phyloP scores from a whole-genome alignment of 2,888 invertebrate species.

The Alloplasta piceator region DNA sequence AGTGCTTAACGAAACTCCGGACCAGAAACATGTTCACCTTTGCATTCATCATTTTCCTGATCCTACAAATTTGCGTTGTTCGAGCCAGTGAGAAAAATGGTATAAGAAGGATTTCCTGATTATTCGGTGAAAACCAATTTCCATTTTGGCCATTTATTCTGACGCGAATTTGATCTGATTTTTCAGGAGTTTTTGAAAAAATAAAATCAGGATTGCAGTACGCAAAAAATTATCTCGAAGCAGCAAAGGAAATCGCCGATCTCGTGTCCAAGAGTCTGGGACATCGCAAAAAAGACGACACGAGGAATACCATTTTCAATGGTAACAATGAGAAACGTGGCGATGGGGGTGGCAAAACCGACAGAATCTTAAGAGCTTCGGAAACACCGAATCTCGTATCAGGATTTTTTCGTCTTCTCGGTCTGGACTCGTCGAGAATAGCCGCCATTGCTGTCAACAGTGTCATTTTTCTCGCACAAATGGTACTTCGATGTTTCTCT shows the following conservation, averaged over 20 bases:
- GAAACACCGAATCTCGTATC: constrained; percentile 79
- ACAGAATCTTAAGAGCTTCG: constrained; percentile 53
- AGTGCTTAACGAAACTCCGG: constrained; percentile 58
- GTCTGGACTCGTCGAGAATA: constrained; percentile 90
- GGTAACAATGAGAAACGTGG: constrained; percentile 72
- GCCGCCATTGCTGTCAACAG: constrained; percentile 93
- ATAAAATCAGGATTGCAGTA: constrained; percentile 84
- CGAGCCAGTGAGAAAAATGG: constrained; percentile 68
- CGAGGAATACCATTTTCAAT: no score
- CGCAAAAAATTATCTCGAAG: constrained; percentile 84
- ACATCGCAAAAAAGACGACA: constrained; percentile 66
- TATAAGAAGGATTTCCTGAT: constrained; percentile 54
- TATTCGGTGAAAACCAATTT: constrained; percentile 2
- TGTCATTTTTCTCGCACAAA: constrained; percentile 92
- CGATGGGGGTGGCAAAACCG: constrained; percentile 75
- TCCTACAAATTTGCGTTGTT: constrained; percentile 28
- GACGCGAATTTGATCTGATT: constrained; percentile 6
- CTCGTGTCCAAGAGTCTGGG: constrained; percentile 86
- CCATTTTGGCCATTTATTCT: neutral
- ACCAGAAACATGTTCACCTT: constrained; percentile 61
- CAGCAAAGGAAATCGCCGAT: constrained; percentile 86
- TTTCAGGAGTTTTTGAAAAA: constrained; percentile 82
- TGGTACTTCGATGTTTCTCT: constrained; percentile 84
- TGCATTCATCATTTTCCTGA: constrained; percentile 39
- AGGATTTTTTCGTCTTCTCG: constrained; percentile 88